A percentile compares a stretch with the other conserved stretches of the same genome.
Evolutionary conservation across 2,888 invertebrate species (phyloP).

Genomic region (Cataglyphis livida): DNA sequence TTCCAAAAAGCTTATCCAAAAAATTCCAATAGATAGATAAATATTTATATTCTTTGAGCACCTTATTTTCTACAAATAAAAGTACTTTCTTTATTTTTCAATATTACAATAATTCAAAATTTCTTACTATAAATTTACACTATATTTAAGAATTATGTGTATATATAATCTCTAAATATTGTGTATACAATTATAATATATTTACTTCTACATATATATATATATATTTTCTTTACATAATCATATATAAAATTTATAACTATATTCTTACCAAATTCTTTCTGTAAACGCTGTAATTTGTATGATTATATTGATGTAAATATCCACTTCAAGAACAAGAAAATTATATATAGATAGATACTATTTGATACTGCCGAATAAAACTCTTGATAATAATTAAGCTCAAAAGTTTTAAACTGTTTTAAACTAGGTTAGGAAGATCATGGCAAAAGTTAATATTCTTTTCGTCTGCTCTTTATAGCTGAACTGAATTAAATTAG

Average conservation of each 20-base stretch:
- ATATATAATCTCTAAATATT: neutral
- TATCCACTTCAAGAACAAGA: neutral
- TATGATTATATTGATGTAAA: conserved; percentile 1
- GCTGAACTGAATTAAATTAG: too few species aligned
- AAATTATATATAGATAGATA: neutral
- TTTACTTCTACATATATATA: neutral
- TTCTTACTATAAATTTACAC: neutral
- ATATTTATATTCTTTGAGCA: conserved; percentile 7
- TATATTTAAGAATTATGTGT: neutral
- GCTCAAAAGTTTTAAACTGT: neutral
- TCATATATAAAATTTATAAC: neutral
- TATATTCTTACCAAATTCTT: conserved; percentile 8
- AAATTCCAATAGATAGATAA: neutral
- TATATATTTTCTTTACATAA: neutral
- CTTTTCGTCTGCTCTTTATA: too few species aligned
- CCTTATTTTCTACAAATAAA: conserved; percentile 12
- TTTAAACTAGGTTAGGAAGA: conserved; percentile 9
- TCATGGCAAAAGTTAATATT: neutral
- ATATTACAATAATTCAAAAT: neutral
- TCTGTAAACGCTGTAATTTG: neutral
- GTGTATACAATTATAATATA: neutral
- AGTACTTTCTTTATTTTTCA: neutral
- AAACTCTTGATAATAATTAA: neutral
- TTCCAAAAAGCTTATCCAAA: neutral
- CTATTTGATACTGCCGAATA: neutral